A percentile compares a stretch with the other conserved stretches of the same genome.
These are phyloP conservation scores for Chrysotoxum bicinctum DNA, from an alignment of 2,888 invertebrate species.

Conservation along the genomic window DNA sequence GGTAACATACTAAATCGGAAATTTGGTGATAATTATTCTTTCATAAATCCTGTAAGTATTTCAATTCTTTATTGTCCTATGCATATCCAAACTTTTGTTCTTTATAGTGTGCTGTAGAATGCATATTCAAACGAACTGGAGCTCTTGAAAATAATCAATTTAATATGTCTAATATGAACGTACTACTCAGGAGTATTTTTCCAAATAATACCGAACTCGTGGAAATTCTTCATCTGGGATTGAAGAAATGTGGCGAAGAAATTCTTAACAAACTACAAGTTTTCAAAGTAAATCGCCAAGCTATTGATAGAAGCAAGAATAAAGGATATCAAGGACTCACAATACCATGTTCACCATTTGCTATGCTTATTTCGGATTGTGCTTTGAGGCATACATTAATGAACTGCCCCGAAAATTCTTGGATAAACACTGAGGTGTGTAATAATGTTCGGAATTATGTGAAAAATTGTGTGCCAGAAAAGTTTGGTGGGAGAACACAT, in stretches of 20 bases:
- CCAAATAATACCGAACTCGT: conserved; percentile 21
- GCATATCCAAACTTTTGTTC: neutral
- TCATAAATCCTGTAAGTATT: conserved; percentile 50
- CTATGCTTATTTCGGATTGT: conserved; percentile 31
- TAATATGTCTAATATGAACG: conserved; percentile 1
- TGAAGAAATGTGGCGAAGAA: conserved; percentile 23
- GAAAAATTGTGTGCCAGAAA: conserved; percentile 37
- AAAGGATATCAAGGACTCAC: neutral
- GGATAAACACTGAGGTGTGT: conserved; percentile 31
- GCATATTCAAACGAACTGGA: conserved; percentile 35
- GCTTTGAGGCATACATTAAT: conserved; percentile 39
- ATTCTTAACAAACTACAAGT: conserved; percentile 25
- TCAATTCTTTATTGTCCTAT: too few species aligned
- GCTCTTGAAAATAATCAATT: conserved; percentile 27
- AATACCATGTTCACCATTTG: conserved; percentile 36
- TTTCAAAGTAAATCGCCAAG: neutral
- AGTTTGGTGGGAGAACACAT: neutral
- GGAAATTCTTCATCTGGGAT: conserved; percentile 8
- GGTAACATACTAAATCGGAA: neutral
- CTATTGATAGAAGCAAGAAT: neutral
- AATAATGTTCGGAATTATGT: conserved; percentile 32
- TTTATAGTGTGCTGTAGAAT: conserved; percentile 48
- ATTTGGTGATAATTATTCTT: neutral
- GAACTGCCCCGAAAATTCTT: conserved; percentile 35
- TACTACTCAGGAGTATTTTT: conserved; percentile 12